These are phyloP conservation scores for Taenaris catops DNA, from an alignment of 2,888 invertebrate species.

Conservation along the genomic window DNA sequence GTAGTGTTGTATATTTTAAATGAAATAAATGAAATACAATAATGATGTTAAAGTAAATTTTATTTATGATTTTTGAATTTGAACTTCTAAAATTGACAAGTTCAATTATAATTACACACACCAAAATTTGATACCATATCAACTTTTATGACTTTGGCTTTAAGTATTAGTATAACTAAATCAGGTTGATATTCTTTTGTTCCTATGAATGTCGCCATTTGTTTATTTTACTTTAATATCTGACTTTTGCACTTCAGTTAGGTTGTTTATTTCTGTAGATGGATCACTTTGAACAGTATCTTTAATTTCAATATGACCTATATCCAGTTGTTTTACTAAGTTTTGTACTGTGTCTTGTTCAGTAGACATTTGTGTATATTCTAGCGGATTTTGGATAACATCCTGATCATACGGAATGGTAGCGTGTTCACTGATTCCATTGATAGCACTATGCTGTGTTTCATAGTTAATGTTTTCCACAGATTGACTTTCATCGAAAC, in stretches of 20 bases:
- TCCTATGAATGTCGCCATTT: too few relatives aligned
- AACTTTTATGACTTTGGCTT: too few relatives aligned
- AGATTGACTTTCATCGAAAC: conserved; percentile 12
- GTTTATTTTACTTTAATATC: conserved; percentile 4
- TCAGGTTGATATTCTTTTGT: too few relatives aligned
- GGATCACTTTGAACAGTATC: conserved; percentile 14
- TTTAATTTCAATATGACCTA: conserved; percentile 31
- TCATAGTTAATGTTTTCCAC: conserved; percentile 19
- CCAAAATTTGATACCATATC: too few relatives aligned
- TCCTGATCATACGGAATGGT: conserved; percentile 7
- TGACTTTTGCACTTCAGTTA: not conserved
- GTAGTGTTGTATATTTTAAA: not conserved
- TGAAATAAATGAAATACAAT: not conserved
- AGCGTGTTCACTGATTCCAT: conserved; percentile 9
- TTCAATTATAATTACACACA: too few relatives aligned
- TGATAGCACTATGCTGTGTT: conserved; percentile 7
- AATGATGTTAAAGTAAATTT: too few relatives aligned
- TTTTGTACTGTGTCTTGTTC: conserved; percentile 19
- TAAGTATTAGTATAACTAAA: too few relatives aligned
- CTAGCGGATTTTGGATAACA: conserved; percentile 15
- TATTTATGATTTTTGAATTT: too few relatives aligned
- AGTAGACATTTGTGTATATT: conserved; percentile 9
- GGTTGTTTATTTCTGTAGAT: conserved; percentile 3
- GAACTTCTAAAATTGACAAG: too few relatives aligned
- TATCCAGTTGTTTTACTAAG: conserved; percentile 38